Base-by-base conservation (phyloP, 2,113 vertebrate species). In the Nannospalax galili region DNA sequence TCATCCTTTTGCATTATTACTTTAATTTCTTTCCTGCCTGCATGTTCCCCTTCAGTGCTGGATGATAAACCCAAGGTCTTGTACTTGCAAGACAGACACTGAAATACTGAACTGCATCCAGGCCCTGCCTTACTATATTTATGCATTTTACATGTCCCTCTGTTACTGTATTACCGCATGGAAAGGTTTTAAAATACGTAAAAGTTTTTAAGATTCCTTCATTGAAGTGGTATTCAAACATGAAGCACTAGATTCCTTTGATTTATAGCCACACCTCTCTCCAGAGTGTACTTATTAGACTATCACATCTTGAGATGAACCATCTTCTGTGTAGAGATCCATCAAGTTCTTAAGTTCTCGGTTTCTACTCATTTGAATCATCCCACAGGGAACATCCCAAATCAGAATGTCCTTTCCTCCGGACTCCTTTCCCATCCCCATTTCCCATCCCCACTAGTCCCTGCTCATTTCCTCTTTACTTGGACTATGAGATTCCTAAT, bases 231-330 rank as follows among this genome's bases (percentile, higher is more conserved):
- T 77, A 91, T 52, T 42, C 16, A 52, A 15, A 14, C 72, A 69
- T 30, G 9, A 45, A 15, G 7, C 35, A 12, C 79, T n/a, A 37
- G 12, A 72, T 10, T 24, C 30, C 26, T 90, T 77, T 72, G 45
- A 1, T 58, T 65, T 89, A 22, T 11, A 52, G 22, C 45, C 28
- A 12, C 22, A 26, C 37, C 5, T 75, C 42, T n/a, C 16, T 62
- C 30, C 5, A 79, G 20, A 15, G 10, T 16, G 0, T 12, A 24
- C 7, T 62, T 20, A 4, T 7, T 32, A 32, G 60, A 15, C 7
- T 37, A 7, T 2, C n/a, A 1, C 11, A 12, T 60, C 17, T 28
- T 28, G 4, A 77, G 45, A 30, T 32, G 7, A 3, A 9, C 1
- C 26, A 28, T 45, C 7, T 74, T 62, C 35, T 30, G 3, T 4